Evolutionary conservation across 2,888 invertebrate genomes (phyloP).

Genomic region (Xestoiulus laeticollis): DNA sequence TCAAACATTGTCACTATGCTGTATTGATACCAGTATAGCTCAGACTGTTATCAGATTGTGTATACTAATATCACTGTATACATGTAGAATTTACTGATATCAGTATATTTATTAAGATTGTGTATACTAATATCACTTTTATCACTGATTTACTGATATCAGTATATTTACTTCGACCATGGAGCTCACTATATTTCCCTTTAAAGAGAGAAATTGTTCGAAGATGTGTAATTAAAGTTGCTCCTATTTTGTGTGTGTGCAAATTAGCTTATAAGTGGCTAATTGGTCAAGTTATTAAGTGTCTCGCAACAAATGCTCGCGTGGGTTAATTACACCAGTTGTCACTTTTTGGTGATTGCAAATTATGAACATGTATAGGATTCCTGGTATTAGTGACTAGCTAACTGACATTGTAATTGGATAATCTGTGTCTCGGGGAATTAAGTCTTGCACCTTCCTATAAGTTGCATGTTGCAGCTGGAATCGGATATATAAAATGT

Average conservation of each 20-base stretch:
- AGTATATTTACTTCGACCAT: too few species aligned
- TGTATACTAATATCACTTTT: too few species aligned
- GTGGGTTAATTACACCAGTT: neutral
- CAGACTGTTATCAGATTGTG: too few species aligned
- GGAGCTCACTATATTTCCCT: too few species aligned
- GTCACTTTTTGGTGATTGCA: neutral
- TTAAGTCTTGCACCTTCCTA: neutral
- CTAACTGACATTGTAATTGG: neutral
- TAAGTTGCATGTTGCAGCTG: neutral
- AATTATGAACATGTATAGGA: neutral
- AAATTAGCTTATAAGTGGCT: neutral
- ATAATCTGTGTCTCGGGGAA: neutral
- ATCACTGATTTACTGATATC: too few species aligned
- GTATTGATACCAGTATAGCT: too few species aligned
- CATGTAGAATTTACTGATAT: too few species aligned
- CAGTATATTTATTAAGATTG: too few species aligned
- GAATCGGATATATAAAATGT: neutral
- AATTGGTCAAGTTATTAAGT: neutral
- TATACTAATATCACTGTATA: too few species aligned
- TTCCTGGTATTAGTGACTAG: neutral
- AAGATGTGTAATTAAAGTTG: neutral
- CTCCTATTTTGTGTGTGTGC: neutral
- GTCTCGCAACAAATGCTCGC: neutral
- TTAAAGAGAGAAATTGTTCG: neutral
- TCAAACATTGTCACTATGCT: too few species aligned